Evolutionary conservation across 1,140 invertebrate species (phyloP).

Genomic region (Ylistrum balloti): DNA sequence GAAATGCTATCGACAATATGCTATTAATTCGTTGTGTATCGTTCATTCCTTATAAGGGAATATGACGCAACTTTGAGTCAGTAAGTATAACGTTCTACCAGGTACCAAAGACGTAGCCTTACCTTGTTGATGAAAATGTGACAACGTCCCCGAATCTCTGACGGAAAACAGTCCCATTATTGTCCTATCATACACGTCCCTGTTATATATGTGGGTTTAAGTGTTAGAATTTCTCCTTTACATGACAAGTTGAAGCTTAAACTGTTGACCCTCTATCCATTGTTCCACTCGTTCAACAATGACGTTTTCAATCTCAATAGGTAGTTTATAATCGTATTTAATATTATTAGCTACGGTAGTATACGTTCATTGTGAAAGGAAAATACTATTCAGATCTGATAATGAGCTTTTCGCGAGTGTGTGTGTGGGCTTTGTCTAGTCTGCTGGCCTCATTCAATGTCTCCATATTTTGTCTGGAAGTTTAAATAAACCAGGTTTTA

Average conservation of each 20-base stretch:
- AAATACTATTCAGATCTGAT: neutral
- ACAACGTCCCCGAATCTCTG: neutral
- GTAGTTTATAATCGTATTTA: constrained; percentile 29
- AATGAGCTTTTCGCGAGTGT: neutral
- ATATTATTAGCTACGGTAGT: neutral
- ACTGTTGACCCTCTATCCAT: neutral
- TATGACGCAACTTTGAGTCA: neutral
- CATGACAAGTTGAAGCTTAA: neutral
- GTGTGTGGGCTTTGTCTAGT: constrained; percentile 24
- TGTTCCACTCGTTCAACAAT: constrained; percentile 5
- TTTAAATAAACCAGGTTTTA: neutral
- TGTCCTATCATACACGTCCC: neutral
- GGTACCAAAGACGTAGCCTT: neutral
- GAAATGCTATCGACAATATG: no score
- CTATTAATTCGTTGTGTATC: no score
- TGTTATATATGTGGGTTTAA: neutral
- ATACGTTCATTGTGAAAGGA: neutral
- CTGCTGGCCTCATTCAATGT: neutral
- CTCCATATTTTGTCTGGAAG: neutral
- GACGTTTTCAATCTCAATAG: constrained; percentile 18
- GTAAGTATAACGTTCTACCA: no score
- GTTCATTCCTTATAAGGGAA: neutral
- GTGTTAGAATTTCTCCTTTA: neutral
- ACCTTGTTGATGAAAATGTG: neutral
- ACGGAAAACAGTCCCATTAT: neutral